Conservation (phyloP, 2,797 vertebrate genomes). For the Sternarchorhynchus goeldii region DNA sequence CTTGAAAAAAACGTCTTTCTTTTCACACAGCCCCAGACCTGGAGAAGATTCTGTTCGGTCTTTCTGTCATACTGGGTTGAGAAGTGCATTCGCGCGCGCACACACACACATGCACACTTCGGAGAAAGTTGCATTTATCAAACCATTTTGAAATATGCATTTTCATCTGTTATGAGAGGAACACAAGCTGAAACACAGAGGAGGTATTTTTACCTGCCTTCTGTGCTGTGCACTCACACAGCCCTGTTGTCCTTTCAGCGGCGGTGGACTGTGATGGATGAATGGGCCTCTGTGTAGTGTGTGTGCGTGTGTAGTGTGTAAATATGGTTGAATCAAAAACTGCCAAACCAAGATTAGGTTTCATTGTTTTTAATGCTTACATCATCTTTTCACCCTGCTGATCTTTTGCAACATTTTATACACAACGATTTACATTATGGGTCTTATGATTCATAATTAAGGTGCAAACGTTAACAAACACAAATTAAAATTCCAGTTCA, state of each 20-base stretch:
- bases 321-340: conserved; percentile 13
- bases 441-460: conserved; percentile 67
- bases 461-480: conserved; percentile 74
- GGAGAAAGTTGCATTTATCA: background rate
- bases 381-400: conserved; percentile 69
- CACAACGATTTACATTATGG: conserved; percentile 65
- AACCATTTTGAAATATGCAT: background rate
- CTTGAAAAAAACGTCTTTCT: conserved; percentile 6
- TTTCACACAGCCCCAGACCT: background rate
- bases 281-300: background rate
- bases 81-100: background rate
- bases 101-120: background rate
- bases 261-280: conserved; percentile 2
- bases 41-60: background rate
- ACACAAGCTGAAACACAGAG: background rate
- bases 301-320: background rate
- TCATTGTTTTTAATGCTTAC: conserved; percentile 62
- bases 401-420: conserved; percentile 62
- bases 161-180: conserved; percentile 17
- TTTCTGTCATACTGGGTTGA: conserved; percentile 1
- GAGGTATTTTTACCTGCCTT: background rate
- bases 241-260: conserved; percentile 2
- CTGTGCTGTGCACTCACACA: background rate
- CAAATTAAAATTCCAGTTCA: conserved; percentile 58
- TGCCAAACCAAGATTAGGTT: conserved; percentile 32